Base-by-base conservation (phyloP, 1,140 invertebrate species). In the Drosophila jambulina region DNA sequence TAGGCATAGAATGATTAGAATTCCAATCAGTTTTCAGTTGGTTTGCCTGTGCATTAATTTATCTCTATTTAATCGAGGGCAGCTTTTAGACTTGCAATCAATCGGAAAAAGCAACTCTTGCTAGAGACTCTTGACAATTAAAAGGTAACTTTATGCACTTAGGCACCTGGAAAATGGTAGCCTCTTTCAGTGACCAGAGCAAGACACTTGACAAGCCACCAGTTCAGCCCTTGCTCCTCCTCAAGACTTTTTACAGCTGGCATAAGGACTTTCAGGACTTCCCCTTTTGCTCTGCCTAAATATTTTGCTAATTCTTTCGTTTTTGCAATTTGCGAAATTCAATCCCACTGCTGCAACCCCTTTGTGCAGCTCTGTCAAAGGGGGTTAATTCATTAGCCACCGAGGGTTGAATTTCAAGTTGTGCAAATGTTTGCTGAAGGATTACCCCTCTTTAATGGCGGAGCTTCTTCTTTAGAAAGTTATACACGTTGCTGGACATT, bases 381-480 rank as follows among this genome's bases (percentile, higher is more conserved):
- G 21, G 71, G 72, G 74, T 67, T 77, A 77, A 77, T 67, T 77
- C 42, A 54, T 77, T 65, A 67, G 53, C 54, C 72, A 21, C 34
- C 1, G 69, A 62, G 72, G 71, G 74, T 59, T 77, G 70, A 69
- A 70, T 70, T 54, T 70, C 63, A 23, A 23, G 38, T 69, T 70
- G 38, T 23, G 36, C 8, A 15, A 29, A 69, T 69, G 38, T 46
- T 70, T 69, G 27, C 69, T 43, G 15, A 25, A 27, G 64, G 64
- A 69, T 57, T 70, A 32, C 32, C 46, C 40, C 34, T 51, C 29
- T 70, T 83, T 82, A 71, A 53, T 82, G 4, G 13, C 32, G 12
- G 29, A 61, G 34, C 48, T 42, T 21, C 13, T 61, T 51, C 53
- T 34, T 42, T 34, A 67, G 23, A 54, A 59, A 61, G 17, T 60